Percentiles rank a stretch among this genome's conserved stretches.
These are phyloP conservation scores for Zeuzera pyrina DNA, from an alignment of 2,888 invertebrate genomes.

Conservation along the genomic window DNA sequence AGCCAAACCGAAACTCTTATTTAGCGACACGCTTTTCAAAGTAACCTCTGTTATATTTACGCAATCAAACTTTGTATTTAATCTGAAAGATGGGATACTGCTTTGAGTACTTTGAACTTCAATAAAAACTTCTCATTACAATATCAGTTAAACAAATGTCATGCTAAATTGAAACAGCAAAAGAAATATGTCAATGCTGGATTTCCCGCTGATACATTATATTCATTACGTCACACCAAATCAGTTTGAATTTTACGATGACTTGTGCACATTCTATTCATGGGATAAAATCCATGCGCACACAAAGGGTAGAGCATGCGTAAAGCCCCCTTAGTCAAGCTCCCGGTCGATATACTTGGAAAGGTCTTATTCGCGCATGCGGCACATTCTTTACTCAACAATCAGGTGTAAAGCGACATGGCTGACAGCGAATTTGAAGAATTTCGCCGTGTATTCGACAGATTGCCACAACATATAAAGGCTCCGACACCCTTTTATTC, in stretches of 20 bases:
- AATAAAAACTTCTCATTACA: too few species aligned
- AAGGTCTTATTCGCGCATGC: constrained; percentile 45
- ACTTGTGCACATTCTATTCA: constrained; percentile 18
- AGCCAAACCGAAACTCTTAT: too few species aligned
- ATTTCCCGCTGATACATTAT: constrained; percentile 43
- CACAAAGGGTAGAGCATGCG: constrained; percentile 31
- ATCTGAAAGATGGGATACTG: too few species aligned
- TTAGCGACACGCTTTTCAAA: too few species aligned
- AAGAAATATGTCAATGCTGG: too few species aligned
- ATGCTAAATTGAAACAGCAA: too few species aligned
- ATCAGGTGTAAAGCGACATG: constrained; percentile 85
- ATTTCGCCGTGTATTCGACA: constrained; percentile 89
- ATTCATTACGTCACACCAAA: constrained; percentile 19
- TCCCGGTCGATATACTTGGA: constrained; percentile 47
- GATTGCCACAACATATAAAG: constrained; percentile 83
- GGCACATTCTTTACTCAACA: constrained; percentile 50
- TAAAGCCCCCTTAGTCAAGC: constrained; percentile 19
- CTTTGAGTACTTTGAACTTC: too few species aligned
- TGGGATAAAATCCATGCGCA: constrained; percentile 24
- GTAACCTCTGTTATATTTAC: too few species aligned
- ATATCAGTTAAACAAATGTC: too few species aligned
- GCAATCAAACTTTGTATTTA: too few species aligned
- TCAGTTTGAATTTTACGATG: constrained; percentile 19
- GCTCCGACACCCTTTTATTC: constrained; percentile 89
- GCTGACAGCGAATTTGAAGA: constrained; percentile 96